These are phyloP conservation scores for Rhynchonema sp. DNA, from an alignment of 2,888 invertebrate genomes.

Conservation along the genomic window DNA sequence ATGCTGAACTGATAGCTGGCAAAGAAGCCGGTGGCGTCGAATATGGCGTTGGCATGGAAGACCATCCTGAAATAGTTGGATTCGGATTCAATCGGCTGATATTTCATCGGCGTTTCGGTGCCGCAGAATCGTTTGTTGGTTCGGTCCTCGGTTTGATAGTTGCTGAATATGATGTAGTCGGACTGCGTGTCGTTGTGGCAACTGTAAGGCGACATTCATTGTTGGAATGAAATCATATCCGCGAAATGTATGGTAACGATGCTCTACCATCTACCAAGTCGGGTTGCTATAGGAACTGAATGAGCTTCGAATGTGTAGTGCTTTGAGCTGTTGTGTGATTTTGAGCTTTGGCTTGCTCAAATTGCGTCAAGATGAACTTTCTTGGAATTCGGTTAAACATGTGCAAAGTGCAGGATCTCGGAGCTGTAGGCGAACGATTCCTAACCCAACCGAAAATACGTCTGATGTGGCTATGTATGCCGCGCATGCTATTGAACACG, in stretches of 20 bases:
- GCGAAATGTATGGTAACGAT: too few species aligned
- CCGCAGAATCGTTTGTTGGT: constrained; percentile 77
- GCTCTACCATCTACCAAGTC: too few species aligned
- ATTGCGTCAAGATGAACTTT: neutral
- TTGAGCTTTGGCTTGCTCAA: neutral
- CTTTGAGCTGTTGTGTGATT: neutral
- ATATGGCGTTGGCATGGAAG: constrained; percentile 74
- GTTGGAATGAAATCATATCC: too few species aligned
- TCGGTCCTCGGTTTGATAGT: constrained; percentile 69
- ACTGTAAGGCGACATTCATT: neutral
- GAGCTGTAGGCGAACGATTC: too few species aligned
- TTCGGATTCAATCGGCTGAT: constrained; percentile 45
- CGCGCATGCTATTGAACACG: too few species aligned
- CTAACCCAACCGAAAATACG: too few species aligned
- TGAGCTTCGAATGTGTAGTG: too few species aligned
- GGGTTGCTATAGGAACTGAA: too few species aligned
- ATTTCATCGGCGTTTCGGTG: constrained; percentile 27
- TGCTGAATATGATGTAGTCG: constrained; percentile 89
- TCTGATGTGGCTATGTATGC: too few species aligned
- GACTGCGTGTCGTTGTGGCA: constrained; percentile 26
- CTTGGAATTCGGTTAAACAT: too few species aligned
- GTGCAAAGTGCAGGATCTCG: too few species aligned
- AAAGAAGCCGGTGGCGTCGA: constrained; percentile 81
- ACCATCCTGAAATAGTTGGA: constrained; percentile 80
- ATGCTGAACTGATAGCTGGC: constrained; percentile 59